Evolutionary conservation across 2,888 invertebrate species (phyloP), one percentile per base, ranked within the genome.

Genomic region (Oxytorus armatus): DNA sequence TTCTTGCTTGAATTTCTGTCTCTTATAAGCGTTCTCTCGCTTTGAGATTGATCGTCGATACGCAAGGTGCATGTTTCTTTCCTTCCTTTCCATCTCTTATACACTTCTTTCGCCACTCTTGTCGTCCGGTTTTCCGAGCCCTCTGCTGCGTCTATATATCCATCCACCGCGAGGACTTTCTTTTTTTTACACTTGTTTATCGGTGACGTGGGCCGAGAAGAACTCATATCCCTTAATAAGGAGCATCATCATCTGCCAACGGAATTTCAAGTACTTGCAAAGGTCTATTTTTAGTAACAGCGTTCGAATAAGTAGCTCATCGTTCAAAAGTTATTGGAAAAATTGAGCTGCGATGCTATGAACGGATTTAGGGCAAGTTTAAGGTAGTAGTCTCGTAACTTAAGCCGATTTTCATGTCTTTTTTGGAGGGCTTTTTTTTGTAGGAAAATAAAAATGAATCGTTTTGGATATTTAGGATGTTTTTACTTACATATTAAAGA

Each of bases 1-100:
- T 87, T 86, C 85, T 86, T 86, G 81, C 82, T 39, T 21, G 33
- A 42, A 77, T 80, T 47, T 44, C 14, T 81, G 63, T 66, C 44
- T 61, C 33, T 47, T 11, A n/a, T n/a, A n/a, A 61, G 23, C 21
- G 53, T 53, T 61, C 73, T 63, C 36, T 68, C 42, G 68, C 65
- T 59, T 63, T 77, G 82, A 88, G 87, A 88, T 87, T 83, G 86
- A 87, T 87, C 84, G 81, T 87, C 82, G 82, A 84, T 86, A 85
- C 82, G 69, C 83, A 75, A 53, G 77, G 51, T 53, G 79, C 68
- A 61, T 78, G 70, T 81, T 72, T 70, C 66, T 47, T 66, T 70
- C 66, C 44, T 44, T 66, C 33, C 21, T 55, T 73, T 29, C 53
- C 57, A 47, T 72, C 77, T n/a, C 49, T 72, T 47, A 29, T 51